phyloP scores from a whole-genome alignment of 2,888 invertebrate genomes.

The Hofmannophila pseudospretella region DNA sequence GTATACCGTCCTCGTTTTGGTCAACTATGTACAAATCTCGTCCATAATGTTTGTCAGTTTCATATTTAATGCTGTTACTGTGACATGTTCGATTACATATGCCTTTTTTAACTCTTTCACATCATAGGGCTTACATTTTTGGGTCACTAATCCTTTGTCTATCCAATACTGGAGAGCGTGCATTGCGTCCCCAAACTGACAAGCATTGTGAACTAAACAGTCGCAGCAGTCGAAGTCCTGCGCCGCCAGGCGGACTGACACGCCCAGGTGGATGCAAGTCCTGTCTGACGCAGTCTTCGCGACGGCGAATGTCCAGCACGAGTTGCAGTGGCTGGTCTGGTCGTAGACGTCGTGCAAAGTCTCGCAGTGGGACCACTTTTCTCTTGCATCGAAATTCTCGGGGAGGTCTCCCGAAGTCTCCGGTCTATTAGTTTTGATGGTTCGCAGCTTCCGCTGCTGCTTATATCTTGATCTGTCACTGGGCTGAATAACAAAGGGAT shows the following conservation, averaged over 20 bases:
- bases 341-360: conserved; percentile 84
- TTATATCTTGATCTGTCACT: too few species aligned
- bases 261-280: conserved; percentile 84
- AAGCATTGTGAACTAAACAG: conserved; percentile 20
- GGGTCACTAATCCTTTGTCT: not conserved
- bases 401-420: too few species aligned
- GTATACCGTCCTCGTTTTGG: conserved; percentile 78
- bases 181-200: not conserved
- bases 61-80: too few species aligned
- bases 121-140: not conserved
- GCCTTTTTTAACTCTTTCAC: not conserved
- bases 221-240: conserved; percentile 85
- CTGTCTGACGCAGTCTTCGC: conserved; percentile 90
- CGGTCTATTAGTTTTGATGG: too few species aligned
- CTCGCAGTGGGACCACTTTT: conserved; percentile 85
- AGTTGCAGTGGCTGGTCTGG: conserved; percentile 88
- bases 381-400: conserved; percentile 51
- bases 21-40: conserved; percentile 80
- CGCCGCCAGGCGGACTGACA: conserved; percentile 80
- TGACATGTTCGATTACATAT: too few species aligned
- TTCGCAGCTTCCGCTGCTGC: too few species aligned
- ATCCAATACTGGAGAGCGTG: not conserved
- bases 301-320: conserved; percentile 91
- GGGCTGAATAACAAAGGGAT: too few species aligned
- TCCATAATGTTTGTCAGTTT: too few species aligned